Base-by-base conservation (phyloP, 1,140 invertebrate genomes). In the Drosophila aff. region DNA sequence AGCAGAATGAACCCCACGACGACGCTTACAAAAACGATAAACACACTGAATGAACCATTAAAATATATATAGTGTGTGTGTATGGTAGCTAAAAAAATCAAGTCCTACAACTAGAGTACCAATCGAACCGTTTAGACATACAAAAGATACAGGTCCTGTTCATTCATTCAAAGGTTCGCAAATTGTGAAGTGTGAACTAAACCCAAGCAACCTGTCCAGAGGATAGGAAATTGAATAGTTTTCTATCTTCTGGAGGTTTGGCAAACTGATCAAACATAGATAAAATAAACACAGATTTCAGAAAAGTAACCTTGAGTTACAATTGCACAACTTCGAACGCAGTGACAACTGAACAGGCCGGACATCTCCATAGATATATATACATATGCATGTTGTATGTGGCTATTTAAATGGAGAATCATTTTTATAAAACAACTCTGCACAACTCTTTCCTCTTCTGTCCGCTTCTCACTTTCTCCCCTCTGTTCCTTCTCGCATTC, bases 371-470 rank as follows among this genome's bases (percentile, higher is more conserved):
- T 40, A 71, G 49, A 68, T 68, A 57, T 71, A 71, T 71, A 71
- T 71, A 74, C 69, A 73, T 74, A 73, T 72, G 38, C 57, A 74
- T 61, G 71, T 60, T 52, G 71, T 73, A 73, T 31, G 69, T 72
- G 69, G 66, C 50, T 72, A 57, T 43, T 61, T 73, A 47, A 61
- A 68, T 76, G 41, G 68, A 77, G 59, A 71, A 89, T 84, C 84
- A 82, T 87, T 87, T 87, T 89, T 74, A 83, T 73, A 74, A 74
- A 74, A 74, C 71, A 73, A 74, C 66, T 71, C 69, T 50, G 69
- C 69, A 50, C 46, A 73, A 73, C 67, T 50, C 28, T 43, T 43
- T 46, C 61, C 49, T 49, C 23, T 26, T 26, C 41, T 40, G 49
- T 31, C 38, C 28, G 43, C 38, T 41, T 41, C 43, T 58, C 23